Conservation (phyloP, 2,888 invertebrate species). For the Dysmachus trigonus region DNA sequence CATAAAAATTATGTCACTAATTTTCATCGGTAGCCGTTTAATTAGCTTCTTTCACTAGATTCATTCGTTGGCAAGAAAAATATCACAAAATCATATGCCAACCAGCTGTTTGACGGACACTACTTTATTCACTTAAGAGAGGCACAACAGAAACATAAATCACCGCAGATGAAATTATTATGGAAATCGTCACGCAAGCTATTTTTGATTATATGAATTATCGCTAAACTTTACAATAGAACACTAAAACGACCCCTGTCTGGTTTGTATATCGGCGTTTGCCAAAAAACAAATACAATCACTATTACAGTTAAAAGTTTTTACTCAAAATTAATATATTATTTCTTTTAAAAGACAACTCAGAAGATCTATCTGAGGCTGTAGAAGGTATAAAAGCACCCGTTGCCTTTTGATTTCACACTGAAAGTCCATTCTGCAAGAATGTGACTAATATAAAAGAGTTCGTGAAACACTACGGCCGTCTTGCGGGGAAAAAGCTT, state of each 20-base stretch:
- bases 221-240: background rate
- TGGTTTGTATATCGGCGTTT: background rate
- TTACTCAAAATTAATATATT: background rate
- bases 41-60: background rate
- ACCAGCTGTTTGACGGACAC: background rate
- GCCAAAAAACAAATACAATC: background rate
- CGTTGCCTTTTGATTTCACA: slow-evolving; percentile 10
- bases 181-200: background rate
- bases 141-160: slow-evolving; percentile 2
- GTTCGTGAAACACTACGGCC: background rate
- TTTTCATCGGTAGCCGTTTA: background rate
- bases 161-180: background rate
- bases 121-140: background rate
- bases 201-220: background rate
- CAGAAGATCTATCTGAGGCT: background rate
- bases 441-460: slow-evolving; percentile 32
- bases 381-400: slow-evolving; percentile 5
- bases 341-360: background rate
- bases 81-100: background rate
- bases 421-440: slow-evolving; percentile 22
- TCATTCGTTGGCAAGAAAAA: background rate
- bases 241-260: background rate
- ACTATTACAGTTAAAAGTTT: background rate
- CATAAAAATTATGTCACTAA: background rate
- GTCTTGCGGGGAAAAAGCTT: background rate